A percentile compares a stretch with the other conserved stretches of the same genome.
phyloP scores from a whole-genome alignment of 2,113 vertebrate species.

The Erythrocercus mccallii region DNA sequence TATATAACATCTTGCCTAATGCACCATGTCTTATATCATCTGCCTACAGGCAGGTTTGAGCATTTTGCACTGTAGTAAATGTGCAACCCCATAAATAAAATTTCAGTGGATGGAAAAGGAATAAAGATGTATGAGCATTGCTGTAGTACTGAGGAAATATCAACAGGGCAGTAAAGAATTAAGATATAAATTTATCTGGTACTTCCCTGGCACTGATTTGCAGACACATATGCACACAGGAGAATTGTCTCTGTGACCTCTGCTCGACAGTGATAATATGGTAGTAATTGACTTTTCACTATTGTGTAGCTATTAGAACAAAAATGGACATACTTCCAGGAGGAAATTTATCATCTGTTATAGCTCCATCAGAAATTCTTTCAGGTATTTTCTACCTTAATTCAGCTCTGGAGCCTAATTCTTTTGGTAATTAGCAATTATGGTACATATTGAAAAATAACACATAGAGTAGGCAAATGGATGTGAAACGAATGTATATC shows the following conservation, averaged over 20 bases:
- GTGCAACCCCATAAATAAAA: neutral
- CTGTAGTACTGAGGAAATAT: neutral
- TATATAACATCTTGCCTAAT: neutral
- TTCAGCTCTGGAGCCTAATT: constrained; percentile 20
- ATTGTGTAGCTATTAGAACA: neutral
- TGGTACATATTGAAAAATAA: neutral
- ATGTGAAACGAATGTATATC: neutral
- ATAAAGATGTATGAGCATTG: neutral
- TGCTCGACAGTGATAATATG: neutral
- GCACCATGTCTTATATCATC: neutral
- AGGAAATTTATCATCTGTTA: neutral
- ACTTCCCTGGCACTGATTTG: neutral
- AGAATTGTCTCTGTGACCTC: neutral
- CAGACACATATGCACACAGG: neutral
- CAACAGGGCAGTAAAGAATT: neutral
- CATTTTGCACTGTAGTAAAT: neutral
- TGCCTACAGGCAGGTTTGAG: neutral
- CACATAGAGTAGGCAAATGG: neutral
- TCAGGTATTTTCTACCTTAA: constrained; percentile 31
- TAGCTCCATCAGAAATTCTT: neutral
- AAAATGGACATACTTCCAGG: neutral
- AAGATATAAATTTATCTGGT: neutral
- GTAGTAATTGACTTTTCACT: neutral
- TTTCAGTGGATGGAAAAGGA: neutral
- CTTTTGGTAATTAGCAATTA: constrained; percentile 29